Base-by-base conservation (phyloP, 2,113 vertebrate species). In the Anhinga rufa region DNA sequence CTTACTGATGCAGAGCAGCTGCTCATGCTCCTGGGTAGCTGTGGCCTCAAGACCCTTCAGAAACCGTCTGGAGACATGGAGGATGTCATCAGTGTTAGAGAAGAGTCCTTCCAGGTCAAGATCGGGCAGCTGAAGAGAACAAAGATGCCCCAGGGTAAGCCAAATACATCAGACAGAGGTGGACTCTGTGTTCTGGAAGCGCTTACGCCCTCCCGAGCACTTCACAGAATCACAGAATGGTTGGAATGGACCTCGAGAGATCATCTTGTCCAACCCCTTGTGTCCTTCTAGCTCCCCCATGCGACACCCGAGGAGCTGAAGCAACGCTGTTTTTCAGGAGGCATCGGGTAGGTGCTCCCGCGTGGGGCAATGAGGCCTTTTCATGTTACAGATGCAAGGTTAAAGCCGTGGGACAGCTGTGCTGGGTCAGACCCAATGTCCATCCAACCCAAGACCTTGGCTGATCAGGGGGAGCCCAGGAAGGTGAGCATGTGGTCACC, bases 61-160 rank as follows among this genome's bases (percentile, higher is more conserved):
- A 36, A 99, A 98, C 29, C 96, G 97, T 58, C 92, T 94, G 10
- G 99, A 99, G 61, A 99, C 98, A 0, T 98, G 86, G 17, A 99
- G 98, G 94, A 99, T 98, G 20, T 99, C 99, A 1, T 99, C 98
- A 0, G 98, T 98, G 97, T 99, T 98, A 60, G 98, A 98, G 86
- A 99, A 99, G 96, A 99, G 98, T 89, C 98, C 97, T 92, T 99
- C 98, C 97, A 99, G 97, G 95, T 99, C 98, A 48, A 97, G 91
- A 19, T 97, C 98, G 6, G 98, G 98, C 84, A 99, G 98, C 99
- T 99, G 88, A 80, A 96, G 94, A 79, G 86, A 91, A 97, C 48
- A 95, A 82, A 86, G 68, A 57, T 17, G 54, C 13, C 49, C 51
- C 9, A 36, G 57, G 42, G 49, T 88, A 72, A 95, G 78, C 14